Conservation (phyloP, 2,797 vertebrate genomes). For the Sternarchorhynchus goeldii region DNA sequence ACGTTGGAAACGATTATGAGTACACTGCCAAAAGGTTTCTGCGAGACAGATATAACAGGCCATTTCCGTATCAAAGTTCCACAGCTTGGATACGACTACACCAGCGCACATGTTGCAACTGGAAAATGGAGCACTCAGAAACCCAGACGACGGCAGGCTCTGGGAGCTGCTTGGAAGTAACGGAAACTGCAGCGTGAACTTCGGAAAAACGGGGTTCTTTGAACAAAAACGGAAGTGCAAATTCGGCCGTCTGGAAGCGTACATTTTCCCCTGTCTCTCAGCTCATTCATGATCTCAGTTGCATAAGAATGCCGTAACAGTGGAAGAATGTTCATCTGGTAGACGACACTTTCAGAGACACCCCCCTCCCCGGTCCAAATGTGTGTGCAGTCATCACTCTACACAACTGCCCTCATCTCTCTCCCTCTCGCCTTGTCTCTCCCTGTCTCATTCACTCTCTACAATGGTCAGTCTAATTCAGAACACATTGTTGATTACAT, state of each 20-base stretch:
- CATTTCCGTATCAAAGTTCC: conserved; percentile 68
- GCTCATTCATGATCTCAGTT: conserved; percentile 73
- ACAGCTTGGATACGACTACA: conserved; percentile 60
- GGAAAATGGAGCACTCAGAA: conserved; percentile 65
- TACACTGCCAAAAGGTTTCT: conserved; percentile 57
- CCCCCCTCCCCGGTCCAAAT: conserved; percentile 34
- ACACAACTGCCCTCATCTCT: conserved; percentile 54
- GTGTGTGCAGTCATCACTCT: conserved; percentile 54
- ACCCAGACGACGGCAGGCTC: conserved; percentile 68
- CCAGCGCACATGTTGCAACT: conserved; percentile 64
- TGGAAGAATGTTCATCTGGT: conserved; percentile 73
- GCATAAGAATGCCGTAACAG: conserved; percentile 68
- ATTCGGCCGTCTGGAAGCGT: conserved; percentile 68
- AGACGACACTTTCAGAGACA: conserved; percentile 58
- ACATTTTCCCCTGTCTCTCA: conserved; percentile 64
- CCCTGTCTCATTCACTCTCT: conserved; percentile 13
- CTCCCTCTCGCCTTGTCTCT: background rate
- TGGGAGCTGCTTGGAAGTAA: conserved; percentile 67
- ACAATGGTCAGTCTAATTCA: conserved; percentile 48
- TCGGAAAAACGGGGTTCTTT: conserved; percentile 67
- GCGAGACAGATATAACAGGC: conserved; percentile 52
- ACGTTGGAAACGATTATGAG: conserved; percentile 23
- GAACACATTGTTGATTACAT: conserved; percentile 59
- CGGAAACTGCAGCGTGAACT: conserved; percentile 72
- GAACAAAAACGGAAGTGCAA: conserved; percentile 65